phyloP scores from a whole-genome alignment of 2,888 invertebrate species.

The Drosophila barbarae region DNA sequence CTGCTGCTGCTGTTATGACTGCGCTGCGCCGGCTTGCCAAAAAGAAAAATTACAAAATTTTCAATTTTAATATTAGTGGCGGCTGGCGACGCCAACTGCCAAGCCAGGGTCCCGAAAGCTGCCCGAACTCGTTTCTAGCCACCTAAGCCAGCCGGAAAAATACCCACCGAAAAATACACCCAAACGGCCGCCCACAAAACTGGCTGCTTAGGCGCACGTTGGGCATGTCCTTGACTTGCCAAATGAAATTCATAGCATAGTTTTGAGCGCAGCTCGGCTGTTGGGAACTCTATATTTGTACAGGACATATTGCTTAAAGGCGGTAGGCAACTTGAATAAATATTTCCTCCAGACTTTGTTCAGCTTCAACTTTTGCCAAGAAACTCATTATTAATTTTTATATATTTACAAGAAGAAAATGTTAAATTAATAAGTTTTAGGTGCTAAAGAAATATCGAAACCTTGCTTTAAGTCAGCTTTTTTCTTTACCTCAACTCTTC shows the following conservation, averaged over 20 bases:
- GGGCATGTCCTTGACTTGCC: constrained; percentile 73
- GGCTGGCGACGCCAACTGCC: constrained; percentile 68
- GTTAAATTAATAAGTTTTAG: no score
- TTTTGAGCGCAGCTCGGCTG: constrained; percentile 52
- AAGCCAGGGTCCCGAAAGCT: constrained; percentile 29
- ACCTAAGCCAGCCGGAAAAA: constrained; percentile 1
- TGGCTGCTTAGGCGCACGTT: constrained; percentile 69
- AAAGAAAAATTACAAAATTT: constrained; percentile 74
- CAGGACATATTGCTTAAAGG: constrained; percentile 44
- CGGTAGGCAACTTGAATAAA: constrained; percentile 8
- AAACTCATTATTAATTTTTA: no score
- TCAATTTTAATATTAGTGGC: constrained; percentile 74
- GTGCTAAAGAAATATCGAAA: no score
- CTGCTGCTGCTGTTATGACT: constrained; percentile 70
- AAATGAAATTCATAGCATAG: constrained; percentile 73
- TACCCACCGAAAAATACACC: background rate
- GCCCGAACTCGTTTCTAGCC: constrained; percentile 2
- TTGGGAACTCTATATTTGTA: constrained; percentile 46
- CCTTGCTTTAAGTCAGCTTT: background rate
- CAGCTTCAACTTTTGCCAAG: background rate
- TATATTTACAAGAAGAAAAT: no score
- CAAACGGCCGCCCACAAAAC: constrained; percentile 11
- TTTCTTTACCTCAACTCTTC: background rate
- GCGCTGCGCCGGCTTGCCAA: constrained; percentile 68
- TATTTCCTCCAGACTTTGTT: background rate